These are phyloP conservation scores for Leguminivora glycinivorella DNA, from an alignment of 1,140 invertebrate species.

Conservation along the genomic window DNA sequence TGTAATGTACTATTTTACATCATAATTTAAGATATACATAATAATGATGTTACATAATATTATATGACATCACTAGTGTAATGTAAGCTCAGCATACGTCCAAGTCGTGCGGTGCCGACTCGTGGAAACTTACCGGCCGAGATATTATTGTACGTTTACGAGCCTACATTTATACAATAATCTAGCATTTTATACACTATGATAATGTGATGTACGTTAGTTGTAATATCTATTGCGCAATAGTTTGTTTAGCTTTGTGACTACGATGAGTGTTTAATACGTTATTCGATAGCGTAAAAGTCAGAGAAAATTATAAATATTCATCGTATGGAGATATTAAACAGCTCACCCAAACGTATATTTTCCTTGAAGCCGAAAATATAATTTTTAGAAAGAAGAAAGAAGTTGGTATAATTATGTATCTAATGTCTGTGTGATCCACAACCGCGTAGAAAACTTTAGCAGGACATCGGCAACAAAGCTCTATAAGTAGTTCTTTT, in stretches of 20 bases:
- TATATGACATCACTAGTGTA: slow-evolving; percentile 1
- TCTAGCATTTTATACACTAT: slow-evolving; percentile 8
- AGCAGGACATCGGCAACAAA: background rate
- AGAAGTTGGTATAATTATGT: no score
- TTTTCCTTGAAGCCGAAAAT: no score
- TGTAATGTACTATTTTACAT: no score
- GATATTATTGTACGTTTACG: slow-evolving; percentile 7
- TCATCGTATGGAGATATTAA: no score
- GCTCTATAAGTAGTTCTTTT: no score
- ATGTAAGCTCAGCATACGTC: background rate
- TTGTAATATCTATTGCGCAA: background rate
- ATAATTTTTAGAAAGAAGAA: no score
- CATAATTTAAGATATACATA: no score
- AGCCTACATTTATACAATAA: slow-evolving; percentile 8
- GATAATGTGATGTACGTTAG: background rate
- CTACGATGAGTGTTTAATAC: no score
- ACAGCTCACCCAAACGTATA: no score
- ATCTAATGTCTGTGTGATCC: background rate
- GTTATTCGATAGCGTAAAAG: no score
- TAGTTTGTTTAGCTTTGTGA: background rate
- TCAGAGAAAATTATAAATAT: no score
- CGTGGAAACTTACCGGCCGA: background rate
- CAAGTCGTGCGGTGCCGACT: background rate
- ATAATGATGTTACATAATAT: no score
- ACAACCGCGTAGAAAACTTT: background rate